Evolutionary conservation across 92 coral and sea anemone genomes (phyloP).

Genomic region (Epizoanthus stellaris): DNA sequence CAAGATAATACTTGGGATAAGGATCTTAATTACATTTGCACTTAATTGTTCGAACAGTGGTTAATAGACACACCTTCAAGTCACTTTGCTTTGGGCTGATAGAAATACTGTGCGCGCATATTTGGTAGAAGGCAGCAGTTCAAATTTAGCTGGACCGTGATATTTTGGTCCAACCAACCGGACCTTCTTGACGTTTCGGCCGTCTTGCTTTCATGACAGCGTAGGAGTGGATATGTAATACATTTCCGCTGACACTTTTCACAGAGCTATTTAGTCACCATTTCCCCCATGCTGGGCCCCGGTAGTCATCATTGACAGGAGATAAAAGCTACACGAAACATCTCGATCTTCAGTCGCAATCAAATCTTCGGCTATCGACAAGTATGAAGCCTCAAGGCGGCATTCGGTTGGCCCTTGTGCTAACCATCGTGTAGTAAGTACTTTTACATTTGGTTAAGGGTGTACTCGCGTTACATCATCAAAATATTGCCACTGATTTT

Average conservation of each 20-base stretch:
- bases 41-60: slow-evolving; percentile 86
- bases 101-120: slow-evolving; percentile 15
- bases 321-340: slow-evolving; percentile 48
- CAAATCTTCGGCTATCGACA: slow-evolving; percentile 19
- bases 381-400: slow-evolving; percentile 17
- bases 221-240: slow-evolving; percentile 89
- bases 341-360: slow-evolving; percentile 24
- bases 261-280: slow-evolving; percentile 75
- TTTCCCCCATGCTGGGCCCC: slow-evolving; percentile 87
- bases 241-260: slow-evolving; percentile 97
- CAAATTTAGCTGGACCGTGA: slow-evolving; percentile 37
- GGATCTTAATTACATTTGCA: slow-evolving; percentile 97
- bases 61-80: slow-evolving; percentile 75
- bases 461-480: not conserved
- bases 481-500: not conserved
- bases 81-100: slow-evolving; percentile 45
- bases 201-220: slow-evolving; percentile 68
- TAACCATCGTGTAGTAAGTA: slow-evolving; percentile 25
- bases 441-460: not conserved
- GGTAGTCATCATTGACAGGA: slow-evolving; percentile 69
- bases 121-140: slow-evolving; percentile 20
- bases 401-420: slow-evolving; percentile 5
- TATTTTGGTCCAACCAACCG: slow-evolving; percentile 42
- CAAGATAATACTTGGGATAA: slow-evolving; percentile 83
- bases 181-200: slow-evolving; percentile 48